Evolutionary conservation across 2,888 invertebrate genomes (phyloP), one percentile per base, ranked within the genome.

Genomic region (Heliconius hortense): DNA sequence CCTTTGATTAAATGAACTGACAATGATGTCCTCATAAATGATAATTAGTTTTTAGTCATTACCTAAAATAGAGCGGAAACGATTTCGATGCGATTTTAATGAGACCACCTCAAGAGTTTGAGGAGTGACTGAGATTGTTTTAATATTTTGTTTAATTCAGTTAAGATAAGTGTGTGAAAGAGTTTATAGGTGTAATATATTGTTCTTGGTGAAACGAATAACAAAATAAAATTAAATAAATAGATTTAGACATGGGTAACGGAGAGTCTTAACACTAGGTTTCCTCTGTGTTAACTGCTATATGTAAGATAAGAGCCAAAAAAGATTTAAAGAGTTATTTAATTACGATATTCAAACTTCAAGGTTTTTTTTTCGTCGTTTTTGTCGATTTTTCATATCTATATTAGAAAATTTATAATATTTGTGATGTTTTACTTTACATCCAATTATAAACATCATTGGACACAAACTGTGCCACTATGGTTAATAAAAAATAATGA

Each of bases 1-100:
- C 15, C 26, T 70, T 59, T 69, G 66, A 69, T 75, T 73, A 68
- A 72, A 69, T 73, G 28, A 72, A 60, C 73, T 74, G 63, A 53
- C 66, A 69, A 73, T 73, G 76, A 75, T 78, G 74, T 76, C 60
- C 64, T 73, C 56, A 72, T 72, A 63, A 63, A 53, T 53, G n/a
- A 31, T 68, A 67, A 72, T 74, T 56, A 43, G 68, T 62, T 71
- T 72, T 77, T 67, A 35, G 24, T 10, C 67, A 39, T 62, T 26
- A 39, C 71, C 72, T 56, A 77, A 77, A 76, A 72, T 68, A 74
- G 74, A 66, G 62, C 53, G 26, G 26, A 59, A 66, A 62, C 28
- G 67, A 67, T 67, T 60, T 70, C 48, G 60, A 71, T 48, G 60
- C 66, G 15, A 76, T 74, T 48, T 76, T 68, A 74, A 77, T 72